Evolutionary conservation across 2,113 vertebrate species (phyloP).

Genomic region (Crotophaga sulcirostris): DNA sequence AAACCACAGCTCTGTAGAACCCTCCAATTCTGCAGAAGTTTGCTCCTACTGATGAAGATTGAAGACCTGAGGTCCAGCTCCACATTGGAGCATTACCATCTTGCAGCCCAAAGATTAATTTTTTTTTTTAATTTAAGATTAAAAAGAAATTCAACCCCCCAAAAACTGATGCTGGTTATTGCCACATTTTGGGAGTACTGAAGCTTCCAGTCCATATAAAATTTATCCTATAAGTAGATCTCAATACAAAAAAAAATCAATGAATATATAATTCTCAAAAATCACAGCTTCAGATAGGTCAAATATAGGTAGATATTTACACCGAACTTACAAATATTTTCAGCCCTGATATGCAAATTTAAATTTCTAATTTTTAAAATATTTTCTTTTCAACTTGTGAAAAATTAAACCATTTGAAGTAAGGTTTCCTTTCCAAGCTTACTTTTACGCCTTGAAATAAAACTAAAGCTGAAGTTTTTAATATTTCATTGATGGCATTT

Average conservation of each 20-base stretch:
- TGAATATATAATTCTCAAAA: background rate
- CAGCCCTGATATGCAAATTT: background rate
- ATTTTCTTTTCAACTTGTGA: background rate
- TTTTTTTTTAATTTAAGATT: too few relatives aligned
- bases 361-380: background rate
- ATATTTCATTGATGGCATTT: background rate
- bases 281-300: background rate
- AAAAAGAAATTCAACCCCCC: too few relatives aligned
- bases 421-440: background rate
- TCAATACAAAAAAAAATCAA: background rate
- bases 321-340: fast-evolving
- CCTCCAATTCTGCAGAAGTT: background rate
- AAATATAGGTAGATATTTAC: background rate
- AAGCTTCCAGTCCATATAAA: background rate
- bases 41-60: background rate
- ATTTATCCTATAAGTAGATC: background rate
- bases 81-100: background rate
- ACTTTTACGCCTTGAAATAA: background rate
- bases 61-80: background rate
- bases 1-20: background rate
- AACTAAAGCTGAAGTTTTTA: background rate
- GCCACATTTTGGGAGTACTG: background rate
- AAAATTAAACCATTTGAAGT: background rate
- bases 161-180: background rate
- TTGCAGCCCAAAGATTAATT: background rate